Percentiles rank a stretch among this genome's conserved stretches.
Conservation (phyloP, 2,888 invertebrate species). For the Panzeria rudis region DNA sequence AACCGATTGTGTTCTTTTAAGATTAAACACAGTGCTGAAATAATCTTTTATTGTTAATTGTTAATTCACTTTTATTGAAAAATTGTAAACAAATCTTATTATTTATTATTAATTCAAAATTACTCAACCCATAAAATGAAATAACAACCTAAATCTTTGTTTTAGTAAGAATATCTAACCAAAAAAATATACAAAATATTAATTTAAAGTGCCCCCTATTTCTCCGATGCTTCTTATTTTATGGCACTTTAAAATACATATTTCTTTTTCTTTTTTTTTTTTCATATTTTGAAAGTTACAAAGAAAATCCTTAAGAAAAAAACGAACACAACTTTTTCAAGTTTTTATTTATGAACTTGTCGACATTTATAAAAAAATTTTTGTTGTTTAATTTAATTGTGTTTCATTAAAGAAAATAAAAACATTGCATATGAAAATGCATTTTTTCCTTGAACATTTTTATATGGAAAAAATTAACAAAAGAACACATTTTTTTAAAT, state of each 20-base stretch:
- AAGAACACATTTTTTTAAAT: not conserved
- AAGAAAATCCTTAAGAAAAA: conserved; percentile 12
- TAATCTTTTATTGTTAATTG: conserved; percentile 6
- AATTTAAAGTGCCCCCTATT: conserved; percentile 33
- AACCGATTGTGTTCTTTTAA: not conserved
- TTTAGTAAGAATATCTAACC: not conserved
- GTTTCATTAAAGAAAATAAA: conserved; percentile 14
- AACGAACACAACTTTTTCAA: not conserved
- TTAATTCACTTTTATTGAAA: conserved; percentile 13
- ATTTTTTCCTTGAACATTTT: conserved; percentile 7
- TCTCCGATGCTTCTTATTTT: not conserved
- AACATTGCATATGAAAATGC: conserved; percentile 19
- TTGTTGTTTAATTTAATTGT: conserved; percentile 27
- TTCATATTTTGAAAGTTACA: not conserved
- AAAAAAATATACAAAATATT: conserved; percentile 23
- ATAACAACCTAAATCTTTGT: conserved; percentile 1
- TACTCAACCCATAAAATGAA: too few species aligned
- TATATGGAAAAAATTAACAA: conserved; percentile 13
- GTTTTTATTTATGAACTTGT: conserved; percentile 54
- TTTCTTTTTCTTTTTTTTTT: too few species aligned
- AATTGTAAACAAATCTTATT: conserved; percentile 8
- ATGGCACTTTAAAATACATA: conserved; percentile 15
- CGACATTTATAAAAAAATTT: conserved; percentile 30
- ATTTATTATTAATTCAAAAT: not conserved
- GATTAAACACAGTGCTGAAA: not conserved